Base-by-base conservation (phyloP, 1,140 invertebrate genomes). In the Drosophila jambulina region DNA sequence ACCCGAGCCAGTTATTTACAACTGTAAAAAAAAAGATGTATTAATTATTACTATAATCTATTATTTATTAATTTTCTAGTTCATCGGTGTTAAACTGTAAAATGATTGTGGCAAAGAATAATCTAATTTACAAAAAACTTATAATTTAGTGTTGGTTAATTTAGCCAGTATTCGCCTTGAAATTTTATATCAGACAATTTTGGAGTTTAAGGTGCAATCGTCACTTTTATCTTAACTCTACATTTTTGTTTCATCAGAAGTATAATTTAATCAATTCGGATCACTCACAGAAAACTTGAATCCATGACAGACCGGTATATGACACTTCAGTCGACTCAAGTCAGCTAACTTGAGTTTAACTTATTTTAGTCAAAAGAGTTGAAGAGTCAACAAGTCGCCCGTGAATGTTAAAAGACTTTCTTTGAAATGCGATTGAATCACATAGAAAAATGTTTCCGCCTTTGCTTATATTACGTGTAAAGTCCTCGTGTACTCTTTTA, bases 201-300 rank as follows among this genome's bases (percentile, higher is more conserved):
- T 10, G 9, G 10, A 12, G 32, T 10, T 23, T 8, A 8, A 23
- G 6, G 21, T 15, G 6, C 43, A 23, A 7, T 23, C 43, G 21
- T 21, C 43, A 15, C 21, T 23, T 23, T 13, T 45, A 23, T 45
- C 2, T 23, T 8, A 23, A 5, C 21, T 23, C 0, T 45, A 8
- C 15, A 46, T 46, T 17, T 46, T 46, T 3, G 3, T 46, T 46
- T 46, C 13, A 49, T 49, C 17, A 12, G 4, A 12, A 27, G 4
- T 27, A 5, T 27, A 27, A 27, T 49, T 48, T 48, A 48, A 48
- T 48, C 25, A 49, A n/a, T 49, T 49, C 9, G 9, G 17, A 27
- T 27, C 8, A 49, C 17, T 49, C 25, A 17, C 25, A n/a, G 17
- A 49, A 49, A 49, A 49, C 46, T 49, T 10, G 46, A 49, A 49